Conservation (phyloP, 2,888 invertebrate species). For the Liodrosophila aerea region DNA sequence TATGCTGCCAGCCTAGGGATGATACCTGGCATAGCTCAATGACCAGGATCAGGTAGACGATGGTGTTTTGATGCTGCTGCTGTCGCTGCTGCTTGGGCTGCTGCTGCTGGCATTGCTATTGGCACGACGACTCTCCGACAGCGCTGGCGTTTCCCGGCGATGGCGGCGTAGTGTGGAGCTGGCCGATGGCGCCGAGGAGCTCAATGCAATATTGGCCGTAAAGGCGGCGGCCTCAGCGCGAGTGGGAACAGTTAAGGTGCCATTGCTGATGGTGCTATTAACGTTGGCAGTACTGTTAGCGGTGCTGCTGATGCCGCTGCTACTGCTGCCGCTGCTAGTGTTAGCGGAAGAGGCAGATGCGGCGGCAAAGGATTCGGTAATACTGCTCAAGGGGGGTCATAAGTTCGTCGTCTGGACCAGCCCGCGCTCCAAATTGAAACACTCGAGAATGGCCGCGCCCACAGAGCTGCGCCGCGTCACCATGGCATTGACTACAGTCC, state of each 20-base stretch:
- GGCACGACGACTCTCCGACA: conserved; percentile 56
- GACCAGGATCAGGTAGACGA: conserved; percentile 80
- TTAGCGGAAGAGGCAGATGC: conserved; percentile 62
- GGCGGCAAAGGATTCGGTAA: conserved; percentile 79
- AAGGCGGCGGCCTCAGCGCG: conserved; percentile 72
- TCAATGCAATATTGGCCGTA: conserved; percentile 71
- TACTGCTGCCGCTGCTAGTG: conserved; percentile 26
- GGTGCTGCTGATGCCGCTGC: conserved; percentile 22
- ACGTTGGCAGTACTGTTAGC: conserved; percentile 23
- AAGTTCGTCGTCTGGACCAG: conserved; percentile 83
- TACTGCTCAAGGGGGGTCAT: conserved; percentile 81
- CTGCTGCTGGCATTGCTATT: conserved; percentile 67
- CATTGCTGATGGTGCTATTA: conserved; percentile 19
- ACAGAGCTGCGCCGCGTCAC: conserved; percentile 86
- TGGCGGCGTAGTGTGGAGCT: conserved; percentile 76
- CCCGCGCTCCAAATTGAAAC: conserved; percentile 85
- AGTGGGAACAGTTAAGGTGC: conserved; percentile 72
- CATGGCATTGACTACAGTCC: conserved; percentile 87
- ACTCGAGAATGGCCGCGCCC: conserved; percentile 87
- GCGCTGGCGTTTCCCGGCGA: conserved; percentile 55
- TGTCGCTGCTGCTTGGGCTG: conserved; percentile 34
- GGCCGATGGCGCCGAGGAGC: conserved; percentile 79
- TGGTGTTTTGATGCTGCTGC: conserved; percentile 49
- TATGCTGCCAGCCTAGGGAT: conserved; percentile 33
- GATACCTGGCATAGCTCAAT: conserved; percentile 45